phyloP scores from a whole-genome alignment of 2,888 invertebrate species.

The Drosophila mulleri region DNA sequence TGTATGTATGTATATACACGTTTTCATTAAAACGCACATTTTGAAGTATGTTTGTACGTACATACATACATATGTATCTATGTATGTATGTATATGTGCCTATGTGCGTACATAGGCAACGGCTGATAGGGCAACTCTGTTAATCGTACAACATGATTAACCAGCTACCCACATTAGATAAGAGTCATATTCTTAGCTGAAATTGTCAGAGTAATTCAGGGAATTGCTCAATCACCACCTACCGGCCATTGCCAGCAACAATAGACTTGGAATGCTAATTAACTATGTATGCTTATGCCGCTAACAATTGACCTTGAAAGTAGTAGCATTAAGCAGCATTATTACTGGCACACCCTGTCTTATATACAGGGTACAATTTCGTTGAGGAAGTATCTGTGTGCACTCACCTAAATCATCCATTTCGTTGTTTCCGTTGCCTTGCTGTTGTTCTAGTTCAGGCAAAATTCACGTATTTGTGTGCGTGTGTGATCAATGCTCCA shows the following conservation, averaged over 20 bases:
- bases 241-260: slow-evolving; percentile 18
- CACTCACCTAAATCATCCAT: slow-evolving; percentile 76
- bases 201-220: slow-evolving; percentile 13
- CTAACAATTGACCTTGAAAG: slow-evolving; percentile 66
- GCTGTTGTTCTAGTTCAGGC: slow-evolving; percentile 29
- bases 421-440: slow-evolving; percentile 28
- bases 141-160: slow-evolving; percentile 48
- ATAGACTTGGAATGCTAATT: slow-evolving; percentile 51
- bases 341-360: slow-evolving; percentile 36
- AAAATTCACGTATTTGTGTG: slow-evolving; percentile 15
- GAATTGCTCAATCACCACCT: slow-evolving; percentile 37
- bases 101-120: neutral
- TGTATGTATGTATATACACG: neutral
- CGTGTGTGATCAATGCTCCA: slow-evolving; percentile 36
- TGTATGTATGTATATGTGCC: neutral
- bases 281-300: slow-evolving; percentile 36
- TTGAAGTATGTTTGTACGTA: neutral
- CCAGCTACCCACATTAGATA: slow-evolving; percentile 18
- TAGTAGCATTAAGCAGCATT: slow-evolving; percentile 26
- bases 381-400: slow-evolving; percentile 29
- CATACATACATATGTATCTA: no score
- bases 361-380: slow-evolving; percentile 24
- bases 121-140: neutral
- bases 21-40: neutral
- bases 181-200: slow-evolving; percentile 14